A percentile compares a stretch with the other conserved stretches of the same genome.
These are phyloP conservation scores for Harpagus bidentatus DNA, from an alignment of 2,113 vertebrate genomes.

Conservation along the genomic window DNA sequence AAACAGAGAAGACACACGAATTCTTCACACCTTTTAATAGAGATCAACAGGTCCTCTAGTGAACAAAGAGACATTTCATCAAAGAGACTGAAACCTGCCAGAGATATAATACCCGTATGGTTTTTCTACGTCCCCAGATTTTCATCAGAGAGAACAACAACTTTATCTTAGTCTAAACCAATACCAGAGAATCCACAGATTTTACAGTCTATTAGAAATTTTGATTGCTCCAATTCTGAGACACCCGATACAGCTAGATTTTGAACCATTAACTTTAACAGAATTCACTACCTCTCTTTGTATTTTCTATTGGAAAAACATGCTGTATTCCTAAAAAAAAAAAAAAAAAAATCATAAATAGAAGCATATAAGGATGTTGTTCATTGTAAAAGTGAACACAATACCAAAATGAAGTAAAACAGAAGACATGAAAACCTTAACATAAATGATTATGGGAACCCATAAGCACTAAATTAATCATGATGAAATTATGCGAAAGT, in stretches of 20 bases:
- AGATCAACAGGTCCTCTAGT: conserved; percentile 32
- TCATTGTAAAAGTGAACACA: not conserved
- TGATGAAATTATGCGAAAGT: not conserved
- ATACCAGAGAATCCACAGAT: not conserved
- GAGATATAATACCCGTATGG: not conserved
- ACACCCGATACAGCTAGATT: not conserved
- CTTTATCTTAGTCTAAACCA: not conserved
- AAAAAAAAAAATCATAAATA: not conserved
- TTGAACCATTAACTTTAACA: not conserved
- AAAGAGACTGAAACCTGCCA: not conserved
- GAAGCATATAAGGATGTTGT: not conserved
- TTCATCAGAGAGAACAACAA: not conserved
- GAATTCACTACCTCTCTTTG: not conserved
- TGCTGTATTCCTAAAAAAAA: not conserved
- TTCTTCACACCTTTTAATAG: conserved; percentile 44
- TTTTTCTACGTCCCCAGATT: not conserved
- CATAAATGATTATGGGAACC: not conserved
- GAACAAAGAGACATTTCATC: conserved; percentile 53
- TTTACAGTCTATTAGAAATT: not conserved
- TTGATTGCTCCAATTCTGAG: not conserved
- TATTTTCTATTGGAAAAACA: not conserved
- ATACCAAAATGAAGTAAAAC: not conserved
- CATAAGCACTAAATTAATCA: not conserved
- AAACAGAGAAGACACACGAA: conserved; percentile 34
- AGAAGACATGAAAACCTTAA: not conserved